Evolutionary conservation across 2,113 vertebrate genomes (phyloP).

Genomic region (Stegastes partitus): DNA sequence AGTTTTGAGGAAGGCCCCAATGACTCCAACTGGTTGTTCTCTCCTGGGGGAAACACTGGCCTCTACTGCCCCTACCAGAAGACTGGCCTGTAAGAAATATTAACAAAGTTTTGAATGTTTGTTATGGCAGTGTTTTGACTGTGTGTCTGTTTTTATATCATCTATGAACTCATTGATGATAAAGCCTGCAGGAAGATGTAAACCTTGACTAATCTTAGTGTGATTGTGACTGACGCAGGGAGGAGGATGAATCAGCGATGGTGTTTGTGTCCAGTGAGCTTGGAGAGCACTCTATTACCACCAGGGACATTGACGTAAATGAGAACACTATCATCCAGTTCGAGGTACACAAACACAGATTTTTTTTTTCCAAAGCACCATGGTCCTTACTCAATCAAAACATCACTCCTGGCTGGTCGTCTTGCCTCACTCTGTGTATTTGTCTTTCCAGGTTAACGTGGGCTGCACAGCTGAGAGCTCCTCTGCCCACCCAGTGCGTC

Average conservation of each 20-base stretch:
- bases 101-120: conserved; percentile 12
- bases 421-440: conserved; percentile 3
- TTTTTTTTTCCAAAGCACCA: conserved; percentile 17
- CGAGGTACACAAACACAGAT: conserved; percentile 88
- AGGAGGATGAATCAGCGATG: conserved; percentile 97
- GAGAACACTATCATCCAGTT: conserved; percentile 98
- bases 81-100: conserved; percentile 90
- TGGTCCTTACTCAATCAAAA: conserved; percentile 9
- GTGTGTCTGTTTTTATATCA: conserved; percentile 7
- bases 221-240: conserved; percentile 79
- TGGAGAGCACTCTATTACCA: conserved; percentile 97
- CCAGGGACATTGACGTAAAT: conserved; percentile 93
- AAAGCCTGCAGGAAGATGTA: conserved; percentile 15
- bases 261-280: conserved; percentile 97
- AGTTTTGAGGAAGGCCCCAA: conserved; percentile 94
- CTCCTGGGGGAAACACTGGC: conserved; percentile 95
- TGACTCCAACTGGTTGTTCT: conserved; percentile 97
- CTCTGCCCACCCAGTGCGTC: conserved; percentile 89
- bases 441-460: conserved; percentile 91
- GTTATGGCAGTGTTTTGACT: background rate
- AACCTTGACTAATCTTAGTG: conserved; percentile 24
- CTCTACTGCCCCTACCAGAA: conserved; percentile 98
- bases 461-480: conserved; percentile 96
- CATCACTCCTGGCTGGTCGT: conserved; percentile 5
- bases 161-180: conserved; percentile 1